phyloP scores from a whole-genome alignment of 2,888 invertebrate species.

The Acleris emargana region DNA sequence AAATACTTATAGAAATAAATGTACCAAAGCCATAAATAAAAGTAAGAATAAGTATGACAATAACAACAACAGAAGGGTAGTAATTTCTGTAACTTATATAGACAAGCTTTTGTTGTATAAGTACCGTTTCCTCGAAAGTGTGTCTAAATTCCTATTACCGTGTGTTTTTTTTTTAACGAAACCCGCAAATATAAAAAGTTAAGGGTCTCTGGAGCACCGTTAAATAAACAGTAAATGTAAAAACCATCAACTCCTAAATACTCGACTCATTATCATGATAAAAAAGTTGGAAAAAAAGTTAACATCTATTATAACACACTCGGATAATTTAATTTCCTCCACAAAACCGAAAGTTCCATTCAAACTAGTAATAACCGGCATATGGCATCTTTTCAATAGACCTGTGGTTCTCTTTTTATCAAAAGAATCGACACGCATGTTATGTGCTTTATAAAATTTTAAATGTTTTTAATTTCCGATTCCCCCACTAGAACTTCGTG shows the following conservation, averaged over 20 bases:
- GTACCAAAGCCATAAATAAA: too few species aligned
- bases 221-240: constrained; percentile 59
- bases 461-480: constrained; percentile 18
- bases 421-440: constrained; percentile 43
- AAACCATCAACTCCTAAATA: constrained; percentile 47
- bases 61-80: background rate
- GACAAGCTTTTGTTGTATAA: constrained; percentile 12
- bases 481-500: constrained; percentile 10
- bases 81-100: constrained; percentile 19
- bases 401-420: constrained; percentile 42
- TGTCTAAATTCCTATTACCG: constrained; percentile 34
- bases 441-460: constrained; percentile 39
- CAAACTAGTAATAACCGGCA: constrained; percentile 63
- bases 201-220: constrained; percentile 46
- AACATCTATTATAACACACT: constrained; percentile 54
- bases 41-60: too few species aligned
- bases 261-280: constrained; percentile 48
- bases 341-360: constrained; percentile 62
- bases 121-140: constrained; percentile 27
- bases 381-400: constrained; percentile 65
- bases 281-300: constrained; percentile 49
- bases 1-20: too few species aligned
- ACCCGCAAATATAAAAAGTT: constrained; percentile 46
- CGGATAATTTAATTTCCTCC: constrained; percentile 67
- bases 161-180: constrained; percentile 48